Evolutionary conservation across 2,113 vertebrate species (phyloP).

Genomic region (Todiramphus saurophagus): DNA sequence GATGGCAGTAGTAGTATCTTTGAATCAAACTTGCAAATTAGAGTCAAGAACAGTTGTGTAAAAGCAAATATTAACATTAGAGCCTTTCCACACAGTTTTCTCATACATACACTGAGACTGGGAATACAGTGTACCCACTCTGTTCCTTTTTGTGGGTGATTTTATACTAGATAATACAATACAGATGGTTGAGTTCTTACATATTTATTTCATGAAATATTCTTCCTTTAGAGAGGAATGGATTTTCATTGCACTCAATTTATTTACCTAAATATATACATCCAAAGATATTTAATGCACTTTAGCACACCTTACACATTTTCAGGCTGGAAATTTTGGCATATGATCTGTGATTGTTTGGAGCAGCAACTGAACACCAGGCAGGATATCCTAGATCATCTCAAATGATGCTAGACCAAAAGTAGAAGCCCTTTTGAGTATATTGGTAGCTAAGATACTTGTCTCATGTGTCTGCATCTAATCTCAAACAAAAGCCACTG

Average conservation of each 20-base stretch:
- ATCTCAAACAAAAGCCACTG: not conserved
- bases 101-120: not conserved
- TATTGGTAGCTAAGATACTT: not conserved
- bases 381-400: not conserved
- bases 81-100: not conserved
- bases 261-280: not conserved
- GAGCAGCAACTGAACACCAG: not conserved
- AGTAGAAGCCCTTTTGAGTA: not conserved
- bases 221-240: not conserved
- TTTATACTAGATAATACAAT: not conserved
- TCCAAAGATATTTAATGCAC: not conserved
- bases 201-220: not conserved
- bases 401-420: not conserved
- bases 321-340: not conserved
- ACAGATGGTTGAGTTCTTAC: not conserved
- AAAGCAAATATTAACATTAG: not conserved
- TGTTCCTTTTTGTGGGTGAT: not conserved
- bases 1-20: not conserved
- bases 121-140: not conserved
- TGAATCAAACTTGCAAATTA: not conserved
- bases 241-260: not conserved
- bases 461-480: not conserved
- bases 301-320: not conserved
- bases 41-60: not conserved
- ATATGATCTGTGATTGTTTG: not conserved